Evolutionary conservation across 2,888 invertebrate species (phyloP), one percentile per base, ranked within the genome.

Genomic region (Pristionchus entomophagus): DNA sequence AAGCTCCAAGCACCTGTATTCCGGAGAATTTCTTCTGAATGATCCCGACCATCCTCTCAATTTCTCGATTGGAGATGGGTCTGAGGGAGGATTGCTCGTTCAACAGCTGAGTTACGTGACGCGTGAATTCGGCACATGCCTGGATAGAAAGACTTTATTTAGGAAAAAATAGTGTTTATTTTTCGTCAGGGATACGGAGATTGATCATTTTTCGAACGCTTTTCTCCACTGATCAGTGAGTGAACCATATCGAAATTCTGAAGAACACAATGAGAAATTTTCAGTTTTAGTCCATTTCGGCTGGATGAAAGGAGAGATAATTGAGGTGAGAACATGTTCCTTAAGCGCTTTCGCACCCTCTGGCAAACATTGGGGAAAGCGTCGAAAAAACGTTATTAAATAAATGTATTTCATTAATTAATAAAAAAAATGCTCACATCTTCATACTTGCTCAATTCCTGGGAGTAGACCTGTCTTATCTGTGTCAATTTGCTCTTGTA

Each of bases 71-170:
- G 8, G 87, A 86, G 77, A 91, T 90, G 14, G 91, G 91, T 8
- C 91, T 86, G 32, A 97, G 97, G 19, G 81, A 73, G 19, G 95
- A 99, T 98, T 93, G 93, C 84, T 93, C 93, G 26, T 89, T 90
- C 69, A 93, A 88, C 62, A 93, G 88, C 19, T 95, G 99, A 97
- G 96, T 98, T 97, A 99, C 99, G 95, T 99, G 99, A n/a, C 98
- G 99, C 87, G 99, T 99, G 95, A 99, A 99, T 95, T 99, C 99
- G 94, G 97, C 97, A 95, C 99, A 99, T n/a, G 99, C 99, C 95
- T 96, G 84, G 35, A 35, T 12, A 56, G 35, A 45, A 45, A 45
- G 45, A 45, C n/a, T 59, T 51, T 22, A 51, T 51, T 51, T 51
- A 22, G 4, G 5, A 12, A 59, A 6, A 26, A 59, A 59, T n/a